Percentiles rank a stretch among this genome's conserved stretches.
These are phyloP conservation scores for Picus viridis DNA, from an alignment of 2,797 vertebrate genomes.

Conservation along the genomic window DNA sequence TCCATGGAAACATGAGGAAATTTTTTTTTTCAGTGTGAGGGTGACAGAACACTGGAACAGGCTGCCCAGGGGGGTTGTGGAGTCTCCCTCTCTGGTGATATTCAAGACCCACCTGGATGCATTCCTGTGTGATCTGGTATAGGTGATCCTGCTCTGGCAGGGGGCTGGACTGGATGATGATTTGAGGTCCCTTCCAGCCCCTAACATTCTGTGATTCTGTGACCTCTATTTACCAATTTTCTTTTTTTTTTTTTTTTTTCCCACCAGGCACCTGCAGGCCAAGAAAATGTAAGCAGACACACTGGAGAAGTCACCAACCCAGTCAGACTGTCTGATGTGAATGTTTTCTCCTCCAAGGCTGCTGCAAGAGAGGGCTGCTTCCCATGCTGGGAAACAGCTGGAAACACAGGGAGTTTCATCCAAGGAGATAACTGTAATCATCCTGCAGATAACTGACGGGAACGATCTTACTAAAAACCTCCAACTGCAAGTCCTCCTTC, in stretches of 20 bases:
- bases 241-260: neutral
- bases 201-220: too few species aligned
- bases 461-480: neutral
- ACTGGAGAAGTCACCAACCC: neutral
- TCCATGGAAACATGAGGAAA: too few species aligned
- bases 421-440: neutral
- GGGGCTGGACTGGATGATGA: too few species aligned
- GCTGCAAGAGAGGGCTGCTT: neutral
- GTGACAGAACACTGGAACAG: too few species aligned
- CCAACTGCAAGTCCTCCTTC: slow-evolving; percentile 18
- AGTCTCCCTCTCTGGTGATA: too few species aligned
- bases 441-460: neutral
- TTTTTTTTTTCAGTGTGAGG: too few species aligned
- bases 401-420: neutral
- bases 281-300: neutral
- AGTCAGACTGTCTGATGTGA: neutral
- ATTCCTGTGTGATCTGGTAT: too few species aligned
- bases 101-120: too few species aligned
- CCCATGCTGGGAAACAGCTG: neutral
- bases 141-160: too few species aligned
- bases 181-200: too few species aligned
- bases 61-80: too few species aligned
- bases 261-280: neutral
- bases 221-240: neutral
- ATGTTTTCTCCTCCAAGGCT: neutral